phyloP scores from a whole-genome alignment of 2,113 vertebrate genomes.

The Tragulus kanchil region DNA sequence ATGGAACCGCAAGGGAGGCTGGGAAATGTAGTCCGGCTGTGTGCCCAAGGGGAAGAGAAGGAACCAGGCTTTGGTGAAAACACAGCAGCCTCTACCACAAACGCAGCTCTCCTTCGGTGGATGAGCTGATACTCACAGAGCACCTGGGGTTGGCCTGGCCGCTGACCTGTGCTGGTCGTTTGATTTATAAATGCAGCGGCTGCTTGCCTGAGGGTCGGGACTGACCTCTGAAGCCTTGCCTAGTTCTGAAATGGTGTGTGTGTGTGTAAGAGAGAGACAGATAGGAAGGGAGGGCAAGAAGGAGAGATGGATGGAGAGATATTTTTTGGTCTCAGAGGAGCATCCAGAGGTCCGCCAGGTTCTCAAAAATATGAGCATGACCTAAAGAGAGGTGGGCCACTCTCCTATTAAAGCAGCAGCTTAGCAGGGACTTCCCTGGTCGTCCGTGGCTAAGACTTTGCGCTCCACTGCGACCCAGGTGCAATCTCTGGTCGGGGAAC shows the following conservation, averaged over 20 bases:
- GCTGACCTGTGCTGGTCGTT: too few species aligned
- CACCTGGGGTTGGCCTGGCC: accelerated
- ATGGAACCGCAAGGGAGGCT: not conserved
- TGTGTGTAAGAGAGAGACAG: too few species aligned
- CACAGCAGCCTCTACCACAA: not conserved
- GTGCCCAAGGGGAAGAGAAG: not conserved
- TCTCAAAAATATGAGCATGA: not conserved
- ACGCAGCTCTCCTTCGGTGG: not conserved
- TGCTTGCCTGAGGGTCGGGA: not conserved
- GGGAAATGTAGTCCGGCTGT: slow-evolving; percentile 65
- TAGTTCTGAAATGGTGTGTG: not conserved
- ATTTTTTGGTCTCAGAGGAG: not conserved
- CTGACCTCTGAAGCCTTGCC: not conserved
- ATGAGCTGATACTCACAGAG: not conserved
- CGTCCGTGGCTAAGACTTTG: not conserved
- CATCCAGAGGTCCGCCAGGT: not conserved
- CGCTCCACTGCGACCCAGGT: not conserved
- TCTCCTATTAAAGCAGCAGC: not conserved
- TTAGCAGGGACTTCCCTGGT: not conserved
- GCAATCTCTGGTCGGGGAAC: not conserved
- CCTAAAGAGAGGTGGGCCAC: not conserved
- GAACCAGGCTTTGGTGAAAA: not conserved
- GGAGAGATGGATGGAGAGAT: not conserved
- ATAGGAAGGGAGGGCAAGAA: not conserved
- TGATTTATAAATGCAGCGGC: not conserved